Base-by-base conservation (phyloP, 2,888 invertebrate genomes). In the Eumerus sabulonum region DNA sequence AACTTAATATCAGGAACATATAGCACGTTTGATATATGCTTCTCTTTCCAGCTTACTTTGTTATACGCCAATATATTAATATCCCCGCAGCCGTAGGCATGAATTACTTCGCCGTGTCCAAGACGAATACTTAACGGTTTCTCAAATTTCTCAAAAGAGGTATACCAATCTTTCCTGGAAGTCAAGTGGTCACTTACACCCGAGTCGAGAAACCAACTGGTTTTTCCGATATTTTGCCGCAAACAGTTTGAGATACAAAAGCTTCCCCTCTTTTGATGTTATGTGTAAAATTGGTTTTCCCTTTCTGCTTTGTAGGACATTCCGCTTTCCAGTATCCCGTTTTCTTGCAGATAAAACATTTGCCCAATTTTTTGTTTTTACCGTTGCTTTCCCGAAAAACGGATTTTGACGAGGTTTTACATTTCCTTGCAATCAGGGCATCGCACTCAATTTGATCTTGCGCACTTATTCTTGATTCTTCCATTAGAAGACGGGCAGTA, bases 111-210 rank as follows among this genome's bases (percentile, higher is more conserved):
- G 11, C 66, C 74, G 44, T 76, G 71, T 9, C 74, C 74, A 35
- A 62, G 27, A 9, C 71, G 56, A 48, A 71, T 50, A 13, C 18
- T 36, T 5, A 71, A 13, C n/a, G 62, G 56, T 17, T 42, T 48
- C 5, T 63, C 50, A 62, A 70, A 62, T 47, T 45, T 53, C 9
- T 45, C 51, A 18, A 17, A 62, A 40, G 44, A 40, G 16, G 38
- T 17, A 1, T 35, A 70, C 48, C 70, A 68, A 3, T 60, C 47
- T 42, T 27, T 47, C 19, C 27, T n/a, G 17, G 40, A 54, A 1
- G 50, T 57, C 77, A 82, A 77, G 48, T 83, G 82, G 16, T 82
- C 71, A 19, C 77, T 82, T 1, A 82, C 76, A n/a, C 74, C 81
- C 9, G 71, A 73, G 51, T 82, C 82, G n/a, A 81, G 44, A 66